Evolutionary conservation across 2,888 invertebrate species (phyloP).

Genomic region (Zeuzera pyrina): DNA sequence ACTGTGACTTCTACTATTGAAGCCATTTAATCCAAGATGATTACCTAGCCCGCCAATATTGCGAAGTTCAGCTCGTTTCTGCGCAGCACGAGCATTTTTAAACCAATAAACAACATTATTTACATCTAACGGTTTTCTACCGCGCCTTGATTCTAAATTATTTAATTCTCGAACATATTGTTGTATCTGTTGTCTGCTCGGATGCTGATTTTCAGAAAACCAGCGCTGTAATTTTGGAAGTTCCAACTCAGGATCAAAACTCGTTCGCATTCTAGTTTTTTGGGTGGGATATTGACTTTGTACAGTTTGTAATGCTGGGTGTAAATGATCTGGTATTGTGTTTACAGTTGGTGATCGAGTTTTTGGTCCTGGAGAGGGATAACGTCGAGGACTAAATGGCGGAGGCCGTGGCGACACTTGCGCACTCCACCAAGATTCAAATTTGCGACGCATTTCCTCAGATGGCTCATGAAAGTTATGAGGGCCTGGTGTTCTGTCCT

Average conservation of each 20-base stretch:
- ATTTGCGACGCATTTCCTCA: conserved; percentile 89
- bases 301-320: conserved; percentile 84
- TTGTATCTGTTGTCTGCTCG: conserved; percentile 96
- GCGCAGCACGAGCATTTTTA: conserved; percentile 96
- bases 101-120: conserved; percentile 98
- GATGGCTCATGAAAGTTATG: conserved; percentile 79
- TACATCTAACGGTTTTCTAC: conserved; percentile 93
- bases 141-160: conserved; percentile 90
- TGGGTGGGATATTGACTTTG: conserved; percentile 85
- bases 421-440: conserved; percentile 92
- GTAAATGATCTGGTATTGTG: conserved; percentile 71
- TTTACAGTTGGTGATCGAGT: conserved; percentile 63
- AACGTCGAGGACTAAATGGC: conserved; percentile 63
- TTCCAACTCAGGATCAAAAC: conserved; percentile 97
- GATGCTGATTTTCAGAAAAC: conserved; percentile 98
- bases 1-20: conserved; percentile 76
- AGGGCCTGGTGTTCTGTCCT: conserved; percentile 77
- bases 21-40: conserved; percentile 76
- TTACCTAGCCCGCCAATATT: conserved; percentile 73
- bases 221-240: conserved; percentile 96
- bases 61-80: conserved; percentile 90
- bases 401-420: conserved; percentile 78
- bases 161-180: conserved; percentile 96
- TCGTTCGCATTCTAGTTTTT: conserved; percentile 95
- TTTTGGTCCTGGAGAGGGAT: conserved; percentile 64